Base-by-base conservation (phyloP, 2,797 vertebrate genomes). In the Lophius americanus region DNA sequence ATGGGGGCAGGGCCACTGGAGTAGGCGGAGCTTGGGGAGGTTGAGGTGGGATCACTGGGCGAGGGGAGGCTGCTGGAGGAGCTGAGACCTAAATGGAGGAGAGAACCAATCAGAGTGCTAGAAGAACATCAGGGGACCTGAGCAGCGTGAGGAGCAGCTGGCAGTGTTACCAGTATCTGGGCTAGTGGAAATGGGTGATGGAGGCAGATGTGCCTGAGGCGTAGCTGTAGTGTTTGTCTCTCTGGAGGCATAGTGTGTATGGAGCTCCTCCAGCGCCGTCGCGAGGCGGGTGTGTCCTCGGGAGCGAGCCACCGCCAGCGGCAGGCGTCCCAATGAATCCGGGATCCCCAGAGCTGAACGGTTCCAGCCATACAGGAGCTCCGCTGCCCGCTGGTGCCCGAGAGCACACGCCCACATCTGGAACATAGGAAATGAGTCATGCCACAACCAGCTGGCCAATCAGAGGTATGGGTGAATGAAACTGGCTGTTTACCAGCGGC, bases 331-430 rank as follows among this genome's bases (percentile, higher is more conserved):
- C 63, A 96, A 83, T 0, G 95, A 96, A 84, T 97, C 96, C 0
- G 96, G 95, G 73, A 97, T 95, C 67, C 93, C 88, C 56, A 97
- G 82, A 0, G 96, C 96, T 1, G 77, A 82, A 43, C 90, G 81
- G 82, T 94, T 94, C 96, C 95, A 96, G 33, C 87, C 85, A 67
- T 94, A 97, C 50, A 97, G 90, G 12, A 95, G 88, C 83, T 94
- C 93, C 0, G 96, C 96, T 0, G 96, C 94, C 3, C 93, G 86
- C 73, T 94, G 88, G 88, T 97, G 96, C 12, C 96, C 96, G n/a
- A 97, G 85, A 5, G 96, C 96, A 47, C 96, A 97, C 3, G 96
- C 96, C 96, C 96, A 97, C 96, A 97, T 96, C 95, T 96, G 76
- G 7, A 51, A 67, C 0, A 70, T 33, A 76, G 0, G 9, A 6